Evolutionary conservation across 2,797 vertebrate genomes (phyloP).

Genomic region (Amazona ochrocephala): DNA sequence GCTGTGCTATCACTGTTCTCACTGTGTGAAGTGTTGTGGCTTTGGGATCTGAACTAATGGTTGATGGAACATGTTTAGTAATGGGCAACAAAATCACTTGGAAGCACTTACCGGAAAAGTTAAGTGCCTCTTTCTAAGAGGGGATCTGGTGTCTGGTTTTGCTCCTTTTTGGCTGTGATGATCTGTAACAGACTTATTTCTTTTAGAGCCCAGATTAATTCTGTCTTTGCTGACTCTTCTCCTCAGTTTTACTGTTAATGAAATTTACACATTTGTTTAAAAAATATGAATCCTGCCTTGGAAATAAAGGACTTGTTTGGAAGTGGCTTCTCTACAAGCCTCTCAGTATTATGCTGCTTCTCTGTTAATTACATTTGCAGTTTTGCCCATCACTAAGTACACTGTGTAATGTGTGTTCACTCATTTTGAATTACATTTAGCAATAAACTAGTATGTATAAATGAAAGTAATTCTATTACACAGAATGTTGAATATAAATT

Average conservation of each 20-base stretch:
- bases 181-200: not conserved
- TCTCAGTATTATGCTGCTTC: not conserved
- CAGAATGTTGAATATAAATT: not conserved
- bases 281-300: not conserved
- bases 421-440: constrained; percentile 9
- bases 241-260: not conserved
- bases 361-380: not conserved
- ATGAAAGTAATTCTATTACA: not conserved
- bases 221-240: not conserved
- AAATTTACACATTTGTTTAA: not conserved
- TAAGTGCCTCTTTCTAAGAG: not conserved
- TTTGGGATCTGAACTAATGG: constrained; percentile 56
- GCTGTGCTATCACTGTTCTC: constrained; percentile 63
- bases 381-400: constrained; percentile 77
- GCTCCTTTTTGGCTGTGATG: not conserved
- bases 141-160: not conserved
- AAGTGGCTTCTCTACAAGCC: not conserved
- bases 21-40: constrained; percentile 8
- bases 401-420: constrained; percentile 19
- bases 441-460: not conserved
- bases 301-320: not conserved
- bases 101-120: not conserved
- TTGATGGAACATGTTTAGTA: constrained; percentile 55
- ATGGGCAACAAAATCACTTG: constrained; percentile 62
- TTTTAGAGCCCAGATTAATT: not conserved